These are phyloP conservation scores for Microtus oregoni DNA, from an alignment of 2,113 vertebrate genomes.

Conservation along the genomic window DNA sequence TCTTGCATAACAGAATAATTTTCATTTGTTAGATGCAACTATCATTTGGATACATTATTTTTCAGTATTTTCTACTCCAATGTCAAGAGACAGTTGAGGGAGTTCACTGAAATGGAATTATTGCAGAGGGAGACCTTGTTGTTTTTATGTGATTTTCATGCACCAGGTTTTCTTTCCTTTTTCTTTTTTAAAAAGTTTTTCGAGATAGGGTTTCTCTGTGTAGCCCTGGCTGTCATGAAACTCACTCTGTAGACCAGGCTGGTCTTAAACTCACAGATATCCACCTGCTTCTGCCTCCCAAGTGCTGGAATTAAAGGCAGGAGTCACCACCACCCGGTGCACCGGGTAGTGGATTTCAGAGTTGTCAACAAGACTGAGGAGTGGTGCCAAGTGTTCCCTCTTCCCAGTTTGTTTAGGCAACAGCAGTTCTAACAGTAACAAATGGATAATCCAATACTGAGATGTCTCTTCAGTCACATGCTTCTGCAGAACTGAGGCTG, in stretches of 20 bases:
- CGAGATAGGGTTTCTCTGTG: too few relatives aligned
- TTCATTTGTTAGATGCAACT: constrained; percentile 42
- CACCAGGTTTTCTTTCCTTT: background rate
- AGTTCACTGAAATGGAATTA: background rate
- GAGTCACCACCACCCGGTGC: too few relatives aligned
- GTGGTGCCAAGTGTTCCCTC: background rate
- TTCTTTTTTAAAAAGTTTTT: too few relatives aligned
- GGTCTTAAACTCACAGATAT: too few relatives aligned
- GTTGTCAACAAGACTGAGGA: constrained; percentile 29
- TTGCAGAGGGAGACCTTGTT: background rate
- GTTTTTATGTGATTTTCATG: constrained; percentile 18
- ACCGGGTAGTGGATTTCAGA: background rate
- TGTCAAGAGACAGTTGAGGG: background rate
- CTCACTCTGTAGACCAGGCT: too few relatives aligned
- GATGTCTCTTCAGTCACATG: background rate
- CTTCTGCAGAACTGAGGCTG: background rate
- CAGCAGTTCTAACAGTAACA: background rate
- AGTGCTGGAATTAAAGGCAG: too few relatives aligned
- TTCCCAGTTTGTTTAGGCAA: background rate
- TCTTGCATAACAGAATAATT: background rate
- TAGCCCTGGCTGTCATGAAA: too few relatives aligned
- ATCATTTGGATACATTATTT: constrained; percentile 70
- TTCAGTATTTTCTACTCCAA: background rate
- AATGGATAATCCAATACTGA: background rate
- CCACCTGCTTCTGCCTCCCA: too few relatives aligned